Base-by-base conservation (phyloP, 1,140 invertebrate genomes). In the Papilio polytes region DNA sequence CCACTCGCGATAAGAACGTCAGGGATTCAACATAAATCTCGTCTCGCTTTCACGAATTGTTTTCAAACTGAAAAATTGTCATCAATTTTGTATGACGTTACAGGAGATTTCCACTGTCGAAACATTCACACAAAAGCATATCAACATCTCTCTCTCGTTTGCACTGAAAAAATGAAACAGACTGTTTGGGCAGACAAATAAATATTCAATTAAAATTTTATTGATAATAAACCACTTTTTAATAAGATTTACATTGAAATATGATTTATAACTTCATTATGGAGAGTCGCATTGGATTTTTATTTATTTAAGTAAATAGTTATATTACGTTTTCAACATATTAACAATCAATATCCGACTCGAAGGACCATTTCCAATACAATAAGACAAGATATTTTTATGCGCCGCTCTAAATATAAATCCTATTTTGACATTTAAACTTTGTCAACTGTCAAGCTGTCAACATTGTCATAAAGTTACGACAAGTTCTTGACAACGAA, bases 21-120 rank as follows among this genome's bases (percentile, higher is more conserved):
- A 20, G 18, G 53, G 53, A 56, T 56, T 56, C 53, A 20, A 56
- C 53, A 56, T 56, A 56, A 56, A 56, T 56, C 53, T 56, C 53
- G 9, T n/a, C 53, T 56, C 53, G 18, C 53, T 56, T 56, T 56
- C 53, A 56, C 18, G 53, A 56, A 56, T 56, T 56, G 53, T 56
- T 56, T 56, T 56, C 53, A 20, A 56, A 18, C 36, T 56, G 53
- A 56, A 56, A 56, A 56, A 56, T 56, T 56, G 53, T 56, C 53
- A 20, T 56, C 53, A 56, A 56, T 56, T 56, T 20, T 56, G 53
- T 56, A 20, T 56, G 18, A 56, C n/a, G 53, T 56, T 20, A 56
- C n/a, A 56, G 7, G 18, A 56, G 53, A 56, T 56, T 56, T 56
- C 53, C 53, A 56, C 18, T n/a, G 9, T 2, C n/a, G n/a, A 56